phyloP scores from a whole-genome alignment of 2,888 invertebrate genomes.

The Abscondita cerata region DNA sequence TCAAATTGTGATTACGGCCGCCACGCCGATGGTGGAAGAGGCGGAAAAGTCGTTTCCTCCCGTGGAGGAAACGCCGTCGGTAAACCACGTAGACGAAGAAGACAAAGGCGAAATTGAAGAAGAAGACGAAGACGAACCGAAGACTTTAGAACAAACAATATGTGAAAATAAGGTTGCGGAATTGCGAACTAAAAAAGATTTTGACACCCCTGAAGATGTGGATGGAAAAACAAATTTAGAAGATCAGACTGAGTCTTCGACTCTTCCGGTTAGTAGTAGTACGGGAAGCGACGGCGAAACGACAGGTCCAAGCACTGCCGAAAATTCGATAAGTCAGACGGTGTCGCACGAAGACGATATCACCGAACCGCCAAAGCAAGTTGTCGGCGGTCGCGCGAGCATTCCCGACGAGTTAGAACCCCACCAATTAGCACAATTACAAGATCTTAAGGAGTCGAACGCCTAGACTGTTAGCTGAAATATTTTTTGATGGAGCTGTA shows the following conservation, averaged over 20 bases:
- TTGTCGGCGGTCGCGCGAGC: constrained; percentile 80
- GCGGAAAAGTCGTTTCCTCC: constrained; percentile 82
- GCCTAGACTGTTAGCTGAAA: constrained; percentile 66
- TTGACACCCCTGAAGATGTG: constrained; percentile 43
- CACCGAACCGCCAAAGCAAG: constrained; percentile 70
- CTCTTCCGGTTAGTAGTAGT: constrained; percentile 69
- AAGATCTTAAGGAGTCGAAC: constrained; percentile 90
- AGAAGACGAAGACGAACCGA: constrained; percentile 18
- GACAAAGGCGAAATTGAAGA: constrained; percentile 40
- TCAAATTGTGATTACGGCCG: constrained; percentile 91
- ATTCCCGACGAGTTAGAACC: constrained; percentile 90
- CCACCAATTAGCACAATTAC: constrained; percentile 85
- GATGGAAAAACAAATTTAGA: constrained; percentile 58
- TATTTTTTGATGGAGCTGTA: constrained; percentile 38
- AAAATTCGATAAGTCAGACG: constrained; percentile 66
- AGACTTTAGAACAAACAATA: constrained; percentile 16
- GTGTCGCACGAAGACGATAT: constrained; percentile 52
- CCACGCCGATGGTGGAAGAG: constrained; percentile 91
- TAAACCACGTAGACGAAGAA: constrained; percentile 44
- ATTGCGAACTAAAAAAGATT: constrained; percentile 40
- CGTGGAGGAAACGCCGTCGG: constrained; percentile 56
- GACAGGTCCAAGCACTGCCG: constrained; percentile 68
- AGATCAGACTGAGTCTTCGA: constrained; percentile 66
- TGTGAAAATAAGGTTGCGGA: constrained; percentile 23
- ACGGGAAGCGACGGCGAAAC: constrained; percentile 72